Conservation (phyloP, 2,113 vertebrate species). For the Arizona elegans region DNA sequence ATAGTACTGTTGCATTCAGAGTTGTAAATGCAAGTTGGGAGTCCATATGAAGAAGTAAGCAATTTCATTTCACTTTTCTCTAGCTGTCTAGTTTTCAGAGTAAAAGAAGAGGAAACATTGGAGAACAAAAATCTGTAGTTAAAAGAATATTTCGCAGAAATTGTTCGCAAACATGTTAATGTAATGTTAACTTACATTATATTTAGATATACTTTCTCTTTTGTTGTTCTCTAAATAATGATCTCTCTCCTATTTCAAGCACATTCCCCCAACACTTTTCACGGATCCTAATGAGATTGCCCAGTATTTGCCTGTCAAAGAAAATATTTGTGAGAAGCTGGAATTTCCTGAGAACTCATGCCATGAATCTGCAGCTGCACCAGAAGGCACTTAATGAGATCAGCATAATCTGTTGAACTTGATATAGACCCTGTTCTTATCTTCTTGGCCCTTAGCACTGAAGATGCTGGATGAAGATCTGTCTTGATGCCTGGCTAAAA, state of each 20-base stretch:
- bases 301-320: constrained; percentile 85
- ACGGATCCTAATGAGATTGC: constrained; percentile 96
- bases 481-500: constrained; percentile 60
- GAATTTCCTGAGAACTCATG: constrained; percentile 76
- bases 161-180: neutral
- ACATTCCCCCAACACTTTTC: constrained; percentile 82
- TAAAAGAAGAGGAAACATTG: neutral
- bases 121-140: neutral
- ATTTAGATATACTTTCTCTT: neutral
- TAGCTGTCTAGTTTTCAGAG: neutral
- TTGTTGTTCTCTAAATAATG: constrained; percentile 4
- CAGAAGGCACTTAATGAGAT: constrained; percentile 52
- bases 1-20: neutral
- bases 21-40: neutral
- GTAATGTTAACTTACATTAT: neutral
- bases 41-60: neutral
- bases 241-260: constrained; percentile 67
- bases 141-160: neutral
- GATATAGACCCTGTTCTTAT: constrained; percentile 34
- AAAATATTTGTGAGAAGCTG: constrained; percentile 87
- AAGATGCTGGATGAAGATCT: constrained; percentile 52
- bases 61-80: neutral
- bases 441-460: constrained; percentile 31
- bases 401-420: constrained; percentile 54
- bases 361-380: constrained; percentile 46